Evolutionary conservation across 2,113 vertebrate genomes (phyloP), one percentile per base, ranked within the genome.

Genomic region (Cettia cetti): DNA sequence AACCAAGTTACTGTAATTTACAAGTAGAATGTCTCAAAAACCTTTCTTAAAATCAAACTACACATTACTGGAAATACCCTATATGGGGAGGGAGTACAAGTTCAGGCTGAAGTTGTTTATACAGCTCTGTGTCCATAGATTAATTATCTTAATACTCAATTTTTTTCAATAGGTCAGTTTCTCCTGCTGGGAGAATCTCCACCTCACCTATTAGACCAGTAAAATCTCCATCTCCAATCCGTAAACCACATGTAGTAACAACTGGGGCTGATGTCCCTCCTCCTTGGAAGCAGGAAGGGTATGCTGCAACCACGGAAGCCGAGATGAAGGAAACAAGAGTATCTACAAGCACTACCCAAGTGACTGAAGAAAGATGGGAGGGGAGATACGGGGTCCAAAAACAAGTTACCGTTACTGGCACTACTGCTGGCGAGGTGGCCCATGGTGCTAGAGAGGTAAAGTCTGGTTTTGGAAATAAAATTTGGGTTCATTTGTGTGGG

Each of bases 221-320:
- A 45, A 99, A 98, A 96, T 99, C 99, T 45, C 99, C 99, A 3
- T 22, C 98, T 61, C 98, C 99, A 80, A 92, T 96, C 39, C 98
- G 98, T 33, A 99, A 99, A 97, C 94, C 96, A 31, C 96, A 97
- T 10, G 83, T 96, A 23, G 74, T 94, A 4, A 42, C 95, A 91
- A 70, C 49, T 26, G 97, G 97, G 70, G 70, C 98, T 0, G 99
- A 99, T 66, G 99, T 99, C 28, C 98, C 98, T 89, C 99, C 99
- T 4, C 99, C 99, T 39, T 99, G 99, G 99, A 99, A 98, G 91
- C 99, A 99, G 86, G 99, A 98, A 60, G 98, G 98, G 60, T 99
- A 98, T 6, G 9, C 96, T 80, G 96, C 96, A 60, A 90, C 90
- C 26, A 53, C 97, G 8, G 99, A 99, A 87, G 63, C 98, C 23